Percentiles rank a stretch among this genome's conserved stretches.
Conservation (phyloP, 2,888 invertebrate genomes). For the Liposcelis brunnea region DNA sequence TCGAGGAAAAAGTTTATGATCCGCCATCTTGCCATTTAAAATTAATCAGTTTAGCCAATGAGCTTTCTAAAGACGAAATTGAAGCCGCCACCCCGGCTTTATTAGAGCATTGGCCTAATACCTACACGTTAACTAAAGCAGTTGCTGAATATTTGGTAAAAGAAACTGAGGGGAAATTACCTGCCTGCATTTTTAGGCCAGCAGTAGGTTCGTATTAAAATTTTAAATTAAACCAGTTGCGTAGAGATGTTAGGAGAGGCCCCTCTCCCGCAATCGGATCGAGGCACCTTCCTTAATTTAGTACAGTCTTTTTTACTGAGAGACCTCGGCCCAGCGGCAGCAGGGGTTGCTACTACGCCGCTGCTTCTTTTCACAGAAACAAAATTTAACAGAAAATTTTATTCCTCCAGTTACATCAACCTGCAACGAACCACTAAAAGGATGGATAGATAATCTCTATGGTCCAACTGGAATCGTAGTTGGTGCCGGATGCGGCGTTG, state of each 20-base stretch:
- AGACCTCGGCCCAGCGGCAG: too few relatives aligned
- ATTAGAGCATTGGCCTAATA: slow-evolving; percentile 65
- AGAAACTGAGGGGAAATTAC: slow-evolving; percentile 47
- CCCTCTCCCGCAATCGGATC: too few relatives aligned
- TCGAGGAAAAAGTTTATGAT: slow-evolving; percentile 1
- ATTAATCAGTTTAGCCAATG: background rate
- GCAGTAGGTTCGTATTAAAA: slow-evolving; percentile 46
- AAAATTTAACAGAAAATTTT: too few relatives aligned
- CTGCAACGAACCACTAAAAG: slow-evolving; percentile 28
- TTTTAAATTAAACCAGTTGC: too few relatives aligned
- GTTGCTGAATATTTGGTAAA: slow-evolving; percentile 62
- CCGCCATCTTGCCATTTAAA: background rate
- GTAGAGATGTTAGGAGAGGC: too few relatives aligned
- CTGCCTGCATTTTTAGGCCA: slow-evolving; percentile 68
- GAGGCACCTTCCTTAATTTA: too few relatives aligned
- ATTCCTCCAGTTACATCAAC: slow-evolving; percentile 23
- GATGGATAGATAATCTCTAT: slow-evolving; percentile 54
- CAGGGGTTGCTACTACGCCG: too few relatives aligned
- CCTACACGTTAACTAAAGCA: slow-evolving; percentile 83
- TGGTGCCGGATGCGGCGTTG: slow-evolving; percentile 37
- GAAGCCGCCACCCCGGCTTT: slow-evolving; percentile 19
- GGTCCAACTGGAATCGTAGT: slow-evolving; percentile 41
- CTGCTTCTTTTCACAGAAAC: too few relatives aligned
- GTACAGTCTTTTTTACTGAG: too few relatives aligned
- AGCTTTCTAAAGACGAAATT: background rate